A percentile compares a stretch with the other conserved stretches of the same genome.
Conservation (phyloP, 2,797 vertebrate genomes). For the Nannoperca obscura region DNA sequence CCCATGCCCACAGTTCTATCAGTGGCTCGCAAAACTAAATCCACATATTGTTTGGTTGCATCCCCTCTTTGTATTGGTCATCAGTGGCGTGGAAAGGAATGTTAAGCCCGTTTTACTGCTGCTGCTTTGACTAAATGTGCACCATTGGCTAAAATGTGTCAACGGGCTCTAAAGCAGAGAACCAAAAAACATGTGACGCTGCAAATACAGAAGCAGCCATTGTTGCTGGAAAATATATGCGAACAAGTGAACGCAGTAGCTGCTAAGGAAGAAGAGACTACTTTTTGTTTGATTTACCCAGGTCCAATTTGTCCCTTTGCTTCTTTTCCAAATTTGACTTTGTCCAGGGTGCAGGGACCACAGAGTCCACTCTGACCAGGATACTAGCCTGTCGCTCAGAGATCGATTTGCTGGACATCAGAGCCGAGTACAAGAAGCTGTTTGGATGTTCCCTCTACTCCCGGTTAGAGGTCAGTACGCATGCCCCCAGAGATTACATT, state of each 20-base stretch:
- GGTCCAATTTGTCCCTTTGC: background rate
- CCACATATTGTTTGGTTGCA: slow-evolving; percentile 48
- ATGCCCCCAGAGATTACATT: background rate
- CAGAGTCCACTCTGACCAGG: slow-evolving; percentile 87
- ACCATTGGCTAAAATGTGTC: slow-evolving; percentile 26
- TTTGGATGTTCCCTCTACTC: slow-evolving; percentile 86
- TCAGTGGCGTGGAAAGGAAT: slow-evolving; percentile 67
- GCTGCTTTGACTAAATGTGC: slow-evolving; percentile 38
- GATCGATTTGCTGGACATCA: slow-evolving; percentile 91
- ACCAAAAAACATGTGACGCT: slow-evolving; percentile 2
- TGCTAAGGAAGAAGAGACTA: background rate
- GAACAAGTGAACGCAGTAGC: background rate
- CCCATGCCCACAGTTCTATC: background rate
- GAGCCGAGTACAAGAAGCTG: slow-evolving; percentile 89
- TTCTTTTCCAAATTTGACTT: background rate
- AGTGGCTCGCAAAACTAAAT: slow-evolving; percentile 18
- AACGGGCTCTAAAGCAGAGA: background rate
- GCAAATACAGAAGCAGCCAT: background rate
- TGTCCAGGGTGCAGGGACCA: slow-evolving; percentile 88
- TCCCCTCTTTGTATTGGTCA: slow-evolving; percentile 19
- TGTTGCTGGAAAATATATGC: background rate
- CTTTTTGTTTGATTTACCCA: background rate
- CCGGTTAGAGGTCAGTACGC: slow-evolving; percentile 83
- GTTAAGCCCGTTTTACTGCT: slow-evolving; percentile 57
- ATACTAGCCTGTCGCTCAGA: slow-evolving; percentile 91